Base-by-base conservation (phyloP, 53 echinoderm and acorn worm genomes). In the Henricia sp. region DNA sequence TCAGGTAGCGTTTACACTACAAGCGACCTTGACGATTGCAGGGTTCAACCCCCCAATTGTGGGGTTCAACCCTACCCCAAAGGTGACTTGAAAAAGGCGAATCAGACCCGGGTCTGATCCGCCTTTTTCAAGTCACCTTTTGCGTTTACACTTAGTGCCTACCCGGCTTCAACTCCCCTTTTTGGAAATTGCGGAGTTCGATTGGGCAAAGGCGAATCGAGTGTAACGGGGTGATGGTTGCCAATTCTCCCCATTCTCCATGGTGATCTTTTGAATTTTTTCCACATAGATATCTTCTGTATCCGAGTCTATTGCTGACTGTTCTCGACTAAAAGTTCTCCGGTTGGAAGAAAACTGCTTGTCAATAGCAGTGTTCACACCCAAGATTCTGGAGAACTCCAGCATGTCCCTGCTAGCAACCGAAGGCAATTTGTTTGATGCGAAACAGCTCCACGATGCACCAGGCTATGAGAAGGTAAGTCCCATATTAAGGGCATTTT, bases 301-400 rank as follows among this genome's bases (percentile, higher is more conserved):
- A 21, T 90, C 94, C 52, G 92, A 90, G 25, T 80, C 85, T 44
- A 64, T 95, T 27, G 72, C 94, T 3, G 64, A 88, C 33, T 99
- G 99, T 84, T 91, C 99, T 3, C 63, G 92, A 52, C 91, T 99
- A 21, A 99, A 99, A 83, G 99, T 99, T 17, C 83, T 99, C 29
- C 83, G 99, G 40, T 26, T 99, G 27, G 90, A 99, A 34, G 99
- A 99, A 66, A 99, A 99, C 67, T 99, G 99, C 54, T 85, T 99
- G 20, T 92, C 90, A 19, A 36, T 91, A 12, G 44, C 71, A 2
- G 88, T 89, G 14, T 46, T 99, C 4, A 86, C 94, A 39, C 62
- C 56, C 44, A 86, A 89, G 76, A 42, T 99, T 63, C 83, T 99
- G 32, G 88, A 74, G 50, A 77, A 92, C 19, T 99, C 99, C 3